These are phyloP conservation scores for Drosophila rhopaloa DNA, from an alignment of 1,140 invertebrate species.

Conservation along the genomic window DNA sequence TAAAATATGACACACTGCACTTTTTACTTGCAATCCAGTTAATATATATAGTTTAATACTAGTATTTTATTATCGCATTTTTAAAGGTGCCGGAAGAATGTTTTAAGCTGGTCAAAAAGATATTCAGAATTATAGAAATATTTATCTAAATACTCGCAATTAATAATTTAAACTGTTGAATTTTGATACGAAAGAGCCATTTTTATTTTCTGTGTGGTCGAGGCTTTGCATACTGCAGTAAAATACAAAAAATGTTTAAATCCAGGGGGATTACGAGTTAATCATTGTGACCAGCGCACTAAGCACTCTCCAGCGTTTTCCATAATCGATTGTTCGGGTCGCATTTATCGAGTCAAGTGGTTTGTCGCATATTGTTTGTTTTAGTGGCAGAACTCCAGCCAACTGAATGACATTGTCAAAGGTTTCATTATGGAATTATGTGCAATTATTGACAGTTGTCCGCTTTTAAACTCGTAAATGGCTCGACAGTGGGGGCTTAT, in stretches of 20 bases:
- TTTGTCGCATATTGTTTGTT: conserved; percentile 25
- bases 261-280: conserved; percentile 26
- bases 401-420: conserved; percentile 22
- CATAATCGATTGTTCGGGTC: background rate
- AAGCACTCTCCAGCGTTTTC: conserved; percentile 24
- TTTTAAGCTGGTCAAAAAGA: no score
- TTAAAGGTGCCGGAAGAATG: background rate
- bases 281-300: conserved; percentile 20
- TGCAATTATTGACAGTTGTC: conserved; percentile 36
- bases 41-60: no score
- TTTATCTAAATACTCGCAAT: no score
- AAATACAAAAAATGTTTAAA: background rate
- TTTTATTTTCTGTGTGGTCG: background rate
- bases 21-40: no score
- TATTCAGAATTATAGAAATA: no score
- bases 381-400: conserved; percentile 9
- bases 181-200: no score
- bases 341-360: conserved; percentile 33
- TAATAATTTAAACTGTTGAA: no score
- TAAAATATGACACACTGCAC: no score
- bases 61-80: no score
- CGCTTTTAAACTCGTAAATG: conserved; percentile 7
- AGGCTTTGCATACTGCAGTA: background rate
- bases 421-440: conserved; percentile 27
- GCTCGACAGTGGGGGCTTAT: conserved; percentile 13